Percentiles rank a stretch among this genome's conserved stretches.
phyloP scores from a whole-genome alignment of 1,140 invertebrate species.

The Hylyphantes graminicola region DNA sequence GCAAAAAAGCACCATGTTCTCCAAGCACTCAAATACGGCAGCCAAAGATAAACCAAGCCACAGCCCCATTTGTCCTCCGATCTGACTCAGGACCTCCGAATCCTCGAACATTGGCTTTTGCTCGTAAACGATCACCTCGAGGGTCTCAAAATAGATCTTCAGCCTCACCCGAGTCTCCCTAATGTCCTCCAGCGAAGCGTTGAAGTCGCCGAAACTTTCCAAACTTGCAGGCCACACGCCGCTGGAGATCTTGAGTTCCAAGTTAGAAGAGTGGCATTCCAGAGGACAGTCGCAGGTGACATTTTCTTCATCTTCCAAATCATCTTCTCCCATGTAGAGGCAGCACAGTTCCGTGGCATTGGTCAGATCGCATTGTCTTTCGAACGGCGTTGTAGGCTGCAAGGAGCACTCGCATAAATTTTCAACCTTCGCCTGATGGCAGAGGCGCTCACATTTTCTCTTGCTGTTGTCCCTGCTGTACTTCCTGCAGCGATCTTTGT shows the following conservation, averaged over 20 bases:
- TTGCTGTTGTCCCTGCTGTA: neutral
- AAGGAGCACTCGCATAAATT: neutral
- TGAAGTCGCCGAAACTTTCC: neutral
- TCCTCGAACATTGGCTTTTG: constrained; percentile 50
- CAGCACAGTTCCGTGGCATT: neutral
- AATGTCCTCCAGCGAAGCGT: neutral
- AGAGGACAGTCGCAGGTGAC: neutral
- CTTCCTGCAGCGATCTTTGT: constrained; percentile 17
- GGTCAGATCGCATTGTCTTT: neutral
- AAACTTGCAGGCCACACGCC: neutral
- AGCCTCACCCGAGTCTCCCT: neutral
- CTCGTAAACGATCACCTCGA: constrained; percentile 22
- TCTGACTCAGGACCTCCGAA: constrained; percentile 44
- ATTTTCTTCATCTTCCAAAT: neutral
- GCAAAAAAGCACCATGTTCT: constrained; percentile 31
- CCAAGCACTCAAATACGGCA: constrained; percentile 51
- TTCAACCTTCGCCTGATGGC: neutral
- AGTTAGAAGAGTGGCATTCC: constrained; percentile 1
- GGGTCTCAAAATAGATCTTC: constrained; percentile 29
- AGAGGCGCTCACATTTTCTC: neutral
- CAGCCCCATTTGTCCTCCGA: constrained; percentile 56
- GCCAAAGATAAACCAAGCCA: constrained; percentile 54
- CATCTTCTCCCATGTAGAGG: neutral
- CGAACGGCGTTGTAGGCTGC: neutral
- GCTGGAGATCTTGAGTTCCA: neutral